Conservation (phyloP, 2,113 vertebrate genomes). For the Bungarus multicinctus region DNA sequence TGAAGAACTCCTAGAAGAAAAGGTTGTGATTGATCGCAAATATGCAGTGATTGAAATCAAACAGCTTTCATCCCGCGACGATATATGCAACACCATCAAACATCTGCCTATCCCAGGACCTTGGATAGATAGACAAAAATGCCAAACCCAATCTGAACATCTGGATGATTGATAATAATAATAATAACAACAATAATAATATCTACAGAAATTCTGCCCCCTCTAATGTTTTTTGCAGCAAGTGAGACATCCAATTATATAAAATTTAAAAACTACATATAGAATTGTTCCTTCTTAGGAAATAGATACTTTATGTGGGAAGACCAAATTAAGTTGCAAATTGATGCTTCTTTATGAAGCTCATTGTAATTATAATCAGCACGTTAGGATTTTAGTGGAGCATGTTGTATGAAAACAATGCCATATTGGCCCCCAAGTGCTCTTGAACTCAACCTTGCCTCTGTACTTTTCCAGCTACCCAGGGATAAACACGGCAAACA, state of each 20-base stretch:
- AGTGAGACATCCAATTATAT: not conserved
- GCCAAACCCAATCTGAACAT: not conserved
- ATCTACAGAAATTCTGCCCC: too few species aligned
- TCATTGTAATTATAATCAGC: constrained; percentile 43
- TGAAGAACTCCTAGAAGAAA: too few species aligned
- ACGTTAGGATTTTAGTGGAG: constrained; percentile 43
- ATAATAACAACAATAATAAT: not conserved
- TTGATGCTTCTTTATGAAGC: constrained; percentile 33
- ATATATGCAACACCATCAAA: too few species aligned
- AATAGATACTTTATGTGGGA: constrained; percentile 37
- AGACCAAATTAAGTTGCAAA: constrained; percentile 27
- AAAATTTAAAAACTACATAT: constrained; percentile 29
- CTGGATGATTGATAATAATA: not conserved
- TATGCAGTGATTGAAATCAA: too few species aligned
- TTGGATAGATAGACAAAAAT: not conserved
- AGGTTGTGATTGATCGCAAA: too few species aligned
- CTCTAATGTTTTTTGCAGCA: not conserved
- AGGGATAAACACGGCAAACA: constrained; percentile 39
- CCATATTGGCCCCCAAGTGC: constrained; percentile 28
- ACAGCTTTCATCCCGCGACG: too few species aligned
- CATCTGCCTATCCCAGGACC: not conserved
- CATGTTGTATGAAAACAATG: constrained; percentile 53
- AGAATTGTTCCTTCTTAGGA: not conserved
- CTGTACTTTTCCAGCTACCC: constrained; percentile 39
- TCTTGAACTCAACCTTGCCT: constrained; percentile 42